Base-by-base conservation (phyloP, 2,888 invertebrate species). In the Epinotia brunnichana region DNA sequence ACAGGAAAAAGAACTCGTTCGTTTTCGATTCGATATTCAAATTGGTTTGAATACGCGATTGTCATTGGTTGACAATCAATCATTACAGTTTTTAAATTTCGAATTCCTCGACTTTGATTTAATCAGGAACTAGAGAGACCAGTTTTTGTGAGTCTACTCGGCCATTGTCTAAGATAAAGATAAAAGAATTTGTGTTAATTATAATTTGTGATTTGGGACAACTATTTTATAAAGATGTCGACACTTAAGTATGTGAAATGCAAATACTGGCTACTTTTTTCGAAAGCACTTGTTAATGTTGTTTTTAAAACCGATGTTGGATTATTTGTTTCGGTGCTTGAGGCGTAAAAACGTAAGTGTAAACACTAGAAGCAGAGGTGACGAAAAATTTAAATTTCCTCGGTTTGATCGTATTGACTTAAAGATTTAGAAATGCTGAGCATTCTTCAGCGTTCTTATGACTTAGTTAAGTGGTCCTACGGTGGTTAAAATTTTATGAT, bases 51-150 rank as follows among this genome's bases (percentile, higher is more conserved):
- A 90, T 91, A 87, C 87, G 85, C 90, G 89, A 90, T 90, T 91
- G 91, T 91, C 90, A 91, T 89, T 90, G 89, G 90, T 89, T 90
- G 90, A 91, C 91, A 91, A 91, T 91, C 90, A 91, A 91, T 91
- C 90, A 91, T 90, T 90, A 90, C 87, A 88, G 88, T 89, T 90
- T 90, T 91, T 88, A 87, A 91, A 90, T 89, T 90, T 87, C 85
- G 89, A 89, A 89, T 89, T 90, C 89, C 85, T 82, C 82, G 81
- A 83, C 84, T 84, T 86, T 83, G 90, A 90, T 90, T 86, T 76
- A 85, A 89, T 89, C 88, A 82, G 85, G 82, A 78, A 83, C 80
- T 80, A 83, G 84, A 81, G 82, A 83, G 81, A 86, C 85, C 81
- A 81, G 82, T 83, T 82, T 79, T 81, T 83, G 85, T 82, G 79